phyloP scores from a whole-genome alignment of 2,888 invertebrate genomes.

The Clunio marinus region DNA sequence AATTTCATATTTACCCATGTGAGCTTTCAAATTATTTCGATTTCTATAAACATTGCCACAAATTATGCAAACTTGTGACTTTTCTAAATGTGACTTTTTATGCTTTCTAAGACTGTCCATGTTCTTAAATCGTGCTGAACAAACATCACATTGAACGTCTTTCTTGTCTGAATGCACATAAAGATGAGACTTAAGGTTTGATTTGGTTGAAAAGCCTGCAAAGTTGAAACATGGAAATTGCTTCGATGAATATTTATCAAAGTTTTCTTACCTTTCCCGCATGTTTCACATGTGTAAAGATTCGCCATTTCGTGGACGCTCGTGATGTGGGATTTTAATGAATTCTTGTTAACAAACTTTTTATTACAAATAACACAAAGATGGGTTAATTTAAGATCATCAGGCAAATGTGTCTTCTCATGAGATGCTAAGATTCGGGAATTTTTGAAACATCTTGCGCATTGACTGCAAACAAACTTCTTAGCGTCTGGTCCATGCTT shows the following conservation, averaged over 20 bases:
- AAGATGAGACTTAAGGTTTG: conserved; percentile 33
- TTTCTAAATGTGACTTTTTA: conserved; percentile 30
- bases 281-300: conserved; percentile 27
- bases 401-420: conserved; percentile 33
- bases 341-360: conserved; percentile 37
- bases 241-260: background rate
- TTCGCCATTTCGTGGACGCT: conserved; percentile 28
- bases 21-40: conserved; percentile 33
- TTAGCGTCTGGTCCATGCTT: conserved; percentile 35
- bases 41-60: conserved; percentile 31
- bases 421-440: conserved; percentile 21
- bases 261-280: conserved; percentile 7
- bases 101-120: conserved; percentile 32
- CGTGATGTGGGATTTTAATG: conserved; percentile 30
- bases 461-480: conserved; percentile 33
- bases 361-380: conserved; percentile 21
- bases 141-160: conserved; percentile 26
- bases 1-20: conserved; percentile 3
- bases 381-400: conserved; percentile 21
- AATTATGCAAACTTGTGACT: conserved; percentile 20
- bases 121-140: conserved; percentile 35
- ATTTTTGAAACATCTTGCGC: conserved; percentile 29
- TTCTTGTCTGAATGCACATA: conserved; percentile 17
- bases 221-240: too few relatives aligned
- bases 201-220: conserved; percentile 21